These are phyloP conservation scores for Blomia tropicalis DNA, from an alignment of 2,888 invertebrate species.

Conservation along the genomic window DNA sequence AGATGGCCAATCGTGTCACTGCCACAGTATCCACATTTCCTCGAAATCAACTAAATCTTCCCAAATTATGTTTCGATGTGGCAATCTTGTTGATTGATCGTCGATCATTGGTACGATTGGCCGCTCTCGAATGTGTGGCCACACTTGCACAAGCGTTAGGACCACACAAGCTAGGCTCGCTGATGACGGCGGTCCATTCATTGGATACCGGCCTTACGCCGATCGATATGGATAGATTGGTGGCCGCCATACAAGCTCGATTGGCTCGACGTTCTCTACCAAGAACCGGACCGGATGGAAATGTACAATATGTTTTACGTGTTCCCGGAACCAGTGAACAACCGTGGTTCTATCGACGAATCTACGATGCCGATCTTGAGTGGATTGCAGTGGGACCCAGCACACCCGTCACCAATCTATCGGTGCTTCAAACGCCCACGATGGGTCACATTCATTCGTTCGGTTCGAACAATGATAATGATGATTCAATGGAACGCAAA, in stretches of 20 bases:
- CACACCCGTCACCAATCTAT: neutral
- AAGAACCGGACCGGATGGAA: conserved; percentile 51
- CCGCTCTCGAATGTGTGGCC: conserved; percentile 59
- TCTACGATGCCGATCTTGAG: conserved; percentile 51
- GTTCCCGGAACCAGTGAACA: conserved; percentile 39
- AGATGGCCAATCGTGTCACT: conserved; percentile 56
- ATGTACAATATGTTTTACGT: conserved; percentile 56
- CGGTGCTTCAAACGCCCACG: neutral
- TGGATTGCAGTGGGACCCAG: conserved; percentile 49
- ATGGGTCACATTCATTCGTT: neutral
- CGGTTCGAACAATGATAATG: neutral
- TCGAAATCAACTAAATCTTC: conserved; percentile 52
- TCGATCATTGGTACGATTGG: conserved; percentile 58
- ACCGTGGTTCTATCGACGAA: conserved; percentile 29
- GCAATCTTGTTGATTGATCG: conserved; percentile 43
- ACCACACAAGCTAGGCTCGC: conserved; percentile 42
- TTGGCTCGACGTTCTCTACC: conserved; percentile 58
- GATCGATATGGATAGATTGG: conserved; percentile 37
- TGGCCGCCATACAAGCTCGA: conserved; percentile 54
- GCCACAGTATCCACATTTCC: conserved; percentile 61
- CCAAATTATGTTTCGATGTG: conserved; percentile 37
- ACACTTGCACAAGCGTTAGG: conserved; percentile 56
- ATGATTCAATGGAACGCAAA: neutral
- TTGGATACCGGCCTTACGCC: conserved; percentile 34
- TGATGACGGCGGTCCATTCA: conserved; percentile 41